Conservation (phyloP, 1,140 invertebrate genomes). For the Eubasilissa regina region DNA sequence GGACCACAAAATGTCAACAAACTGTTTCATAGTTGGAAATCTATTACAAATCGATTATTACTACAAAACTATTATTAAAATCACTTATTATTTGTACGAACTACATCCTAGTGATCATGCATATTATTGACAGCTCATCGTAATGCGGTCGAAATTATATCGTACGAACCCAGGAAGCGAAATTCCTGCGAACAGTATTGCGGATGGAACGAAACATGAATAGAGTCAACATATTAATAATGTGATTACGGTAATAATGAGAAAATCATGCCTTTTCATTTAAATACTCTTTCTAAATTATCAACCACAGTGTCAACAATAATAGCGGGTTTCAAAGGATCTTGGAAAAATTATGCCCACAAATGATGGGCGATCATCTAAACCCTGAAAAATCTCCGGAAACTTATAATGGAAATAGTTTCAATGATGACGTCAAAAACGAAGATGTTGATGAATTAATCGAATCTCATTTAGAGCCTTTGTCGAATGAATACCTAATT, state of each 20-base stretch:
- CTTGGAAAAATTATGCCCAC: too few species aligned
- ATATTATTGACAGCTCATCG: constrained; percentile 36
- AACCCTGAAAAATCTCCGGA: too few species aligned
- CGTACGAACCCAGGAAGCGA: constrained; percentile 75
- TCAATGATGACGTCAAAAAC: too few species aligned
- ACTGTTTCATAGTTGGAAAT: background rate
- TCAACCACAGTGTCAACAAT: constrained; percentile 73
- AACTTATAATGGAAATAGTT: too few species aligned
- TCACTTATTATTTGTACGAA: constrained; percentile 1
- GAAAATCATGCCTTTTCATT: constrained; percentile 80
- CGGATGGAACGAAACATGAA: constrained; percentile 71
- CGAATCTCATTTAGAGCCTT: too few species aligned
- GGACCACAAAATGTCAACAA: constrained; percentile 14
- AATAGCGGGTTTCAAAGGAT: constrained; percentile 50
- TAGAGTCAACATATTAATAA: constrained; percentile 71
- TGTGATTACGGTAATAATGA: constrained; percentile 65
- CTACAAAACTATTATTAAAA: constrained; percentile 14
- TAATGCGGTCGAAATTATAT: constrained; percentile 64
- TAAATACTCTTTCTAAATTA: constrained; percentile 74
- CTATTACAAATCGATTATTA: background rate
- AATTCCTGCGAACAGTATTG: constrained; percentile 69
- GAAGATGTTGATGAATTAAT: too few species aligned
- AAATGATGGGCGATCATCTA: too few species aligned
- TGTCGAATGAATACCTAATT: too few species aligned
- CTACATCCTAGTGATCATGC: constrained; percentile 20